These are phyloP conservation scores for Dioctria linearis DNA, from an alignment of 2,888 invertebrate genomes.

Conservation along the genomic window DNA sequence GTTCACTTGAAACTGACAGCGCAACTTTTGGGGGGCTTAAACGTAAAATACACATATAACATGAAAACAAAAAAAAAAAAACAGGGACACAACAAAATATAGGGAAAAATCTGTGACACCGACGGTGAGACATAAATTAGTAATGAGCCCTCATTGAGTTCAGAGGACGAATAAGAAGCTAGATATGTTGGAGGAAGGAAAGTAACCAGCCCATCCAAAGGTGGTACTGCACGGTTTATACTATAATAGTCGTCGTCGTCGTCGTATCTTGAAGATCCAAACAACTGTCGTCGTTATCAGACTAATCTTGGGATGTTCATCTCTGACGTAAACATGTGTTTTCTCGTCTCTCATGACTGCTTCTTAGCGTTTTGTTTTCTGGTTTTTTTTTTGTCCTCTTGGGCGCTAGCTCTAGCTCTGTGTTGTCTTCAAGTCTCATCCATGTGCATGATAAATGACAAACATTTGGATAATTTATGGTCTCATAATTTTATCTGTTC, in stretches of 20 bases:
- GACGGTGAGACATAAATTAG: slow-evolving; percentile 55
- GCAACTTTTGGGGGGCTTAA: slow-evolving; percentile 16
- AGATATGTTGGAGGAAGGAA: not conserved
- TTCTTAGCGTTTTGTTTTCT: slow-evolving; percentile 49
- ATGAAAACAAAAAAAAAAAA: not conserved
- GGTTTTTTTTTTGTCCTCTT: no score
- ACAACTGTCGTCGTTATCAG: slow-evolving; percentile 50
- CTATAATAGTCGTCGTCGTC: not conserved
- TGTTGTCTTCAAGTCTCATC: slow-evolving; percentile 57
- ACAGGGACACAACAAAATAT: not conserved
- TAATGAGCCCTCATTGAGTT: slow-evolving; percentile 51
- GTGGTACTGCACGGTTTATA: slow-evolving; percentile 25
- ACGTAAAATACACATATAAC: not conserved
- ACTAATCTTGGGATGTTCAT: slow-evolving; percentile 58
- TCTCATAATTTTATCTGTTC: slow-evolving; percentile 57
- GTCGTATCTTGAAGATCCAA: slow-evolving; percentile 33
- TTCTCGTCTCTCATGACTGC: slow-evolving; percentile 56
- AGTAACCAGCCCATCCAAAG: no score
- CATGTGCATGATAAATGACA: slow-evolving; percentile 58
- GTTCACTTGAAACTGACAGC: slow-evolving; percentile 24
- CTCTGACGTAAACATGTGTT: slow-evolving; percentile 59
- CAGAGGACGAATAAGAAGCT: slow-evolving; percentile 26
- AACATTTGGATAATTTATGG: slow-evolving; percentile 59
- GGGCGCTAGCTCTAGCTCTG: not conserved
- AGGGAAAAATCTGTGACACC: slow-evolving; percentile 7